These are phyloP conservation scores for Drosophila multiciliata DNA, from an alignment of 2,888 invertebrate genomes.

Conservation along the genomic window DNA sequence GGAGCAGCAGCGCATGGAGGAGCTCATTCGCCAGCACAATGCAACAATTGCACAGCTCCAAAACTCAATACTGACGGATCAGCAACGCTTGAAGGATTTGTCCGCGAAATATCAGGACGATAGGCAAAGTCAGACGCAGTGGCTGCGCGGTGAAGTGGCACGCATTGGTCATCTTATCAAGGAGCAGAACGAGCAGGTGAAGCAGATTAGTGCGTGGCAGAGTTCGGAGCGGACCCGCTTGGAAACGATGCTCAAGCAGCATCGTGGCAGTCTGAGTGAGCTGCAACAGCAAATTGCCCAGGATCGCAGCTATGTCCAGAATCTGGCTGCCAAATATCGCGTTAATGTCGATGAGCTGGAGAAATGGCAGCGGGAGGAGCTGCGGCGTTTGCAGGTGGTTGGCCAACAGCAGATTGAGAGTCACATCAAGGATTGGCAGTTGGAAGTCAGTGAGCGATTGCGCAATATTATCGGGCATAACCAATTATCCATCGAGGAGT, in stretches of 20 bases:
- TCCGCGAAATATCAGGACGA: slow-evolving; percentile 81
- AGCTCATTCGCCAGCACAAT: slow-evolving; percentile 82
- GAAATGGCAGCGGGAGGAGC: slow-evolving; percentile 82
- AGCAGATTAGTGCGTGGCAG: slow-evolving; percentile 82
- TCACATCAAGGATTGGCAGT: slow-evolving; percentile 83
- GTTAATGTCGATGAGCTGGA: slow-evolving; percentile 83
- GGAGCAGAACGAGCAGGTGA: slow-evolving; percentile 82
- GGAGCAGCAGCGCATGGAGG: slow-evolving; percentile 78
- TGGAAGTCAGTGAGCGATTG: slow-evolving; percentile 75
- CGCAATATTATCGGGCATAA: slow-evolving; percentile 78
- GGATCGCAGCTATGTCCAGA: slow-evolving; percentile 80
- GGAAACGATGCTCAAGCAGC: slow-evolving; percentile 77
- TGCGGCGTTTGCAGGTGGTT: slow-evolving; percentile 77
- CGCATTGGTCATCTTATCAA: slow-evolving; percentile 79
- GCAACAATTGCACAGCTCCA: slow-evolving; percentile 80
- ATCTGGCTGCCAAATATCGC: slow-evolving; percentile 81
- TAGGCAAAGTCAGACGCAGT: slow-evolving; percentile 81
- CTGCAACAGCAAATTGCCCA: slow-evolving; percentile 77
- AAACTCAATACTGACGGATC: slow-evolving; percentile 80
- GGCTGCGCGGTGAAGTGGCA: slow-evolving; percentile 80
- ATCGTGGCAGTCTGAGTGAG: slow-evolving; percentile 81
- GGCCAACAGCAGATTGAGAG: slow-evolving; percentile 73
- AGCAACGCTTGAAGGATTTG: slow-evolving; percentile 77
- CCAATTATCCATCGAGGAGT: slow-evolving; percentile 83
- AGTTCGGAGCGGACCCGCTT: slow-evolving; percentile 80